A percentile compares a stretch with the other conserved stretches of the same genome.
These are phyloP conservation scores for Triplophysa rosa DNA, from an alignment of 2,113 vertebrate species.

Conservation along the genomic window DNA sequence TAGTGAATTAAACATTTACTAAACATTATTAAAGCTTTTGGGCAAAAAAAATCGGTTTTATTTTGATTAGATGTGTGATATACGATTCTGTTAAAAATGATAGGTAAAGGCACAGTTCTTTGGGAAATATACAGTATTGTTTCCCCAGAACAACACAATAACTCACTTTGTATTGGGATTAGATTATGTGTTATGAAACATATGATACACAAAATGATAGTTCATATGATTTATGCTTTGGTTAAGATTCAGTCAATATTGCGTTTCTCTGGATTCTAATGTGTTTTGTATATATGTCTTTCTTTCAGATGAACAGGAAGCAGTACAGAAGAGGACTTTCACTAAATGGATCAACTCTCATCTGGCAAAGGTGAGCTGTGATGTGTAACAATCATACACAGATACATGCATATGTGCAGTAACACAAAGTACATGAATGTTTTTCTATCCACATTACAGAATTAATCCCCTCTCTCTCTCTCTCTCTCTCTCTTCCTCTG, in stretches of 20 bases:
- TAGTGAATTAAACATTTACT: background rate
- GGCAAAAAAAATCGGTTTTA: no score
- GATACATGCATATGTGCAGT: background rate
- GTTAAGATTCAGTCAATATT: constrained; percentile 2
- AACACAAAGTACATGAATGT: background rate
- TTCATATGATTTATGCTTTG: background rate
- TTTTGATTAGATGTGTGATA: no score
- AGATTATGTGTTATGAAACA: no score
- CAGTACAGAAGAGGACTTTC: constrained; percentile 97
- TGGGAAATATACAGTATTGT: no score
- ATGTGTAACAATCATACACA: constrained; percentile 41
- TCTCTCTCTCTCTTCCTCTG: no score
- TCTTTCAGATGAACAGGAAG: constrained; percentile 92
- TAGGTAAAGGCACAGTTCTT: no score
- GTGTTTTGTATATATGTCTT: constrained; percentile 62
- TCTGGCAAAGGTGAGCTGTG: constrained; percentile 88
- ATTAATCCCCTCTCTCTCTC: no score
- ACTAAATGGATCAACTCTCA: constrained; percentile 99
- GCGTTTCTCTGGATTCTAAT: background rate
- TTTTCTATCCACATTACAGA: constrained; percentile 5
- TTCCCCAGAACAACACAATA: no score
- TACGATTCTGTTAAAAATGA: no score
- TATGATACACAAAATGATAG: no score
- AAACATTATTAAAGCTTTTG: no score
- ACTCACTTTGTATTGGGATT: no score